phyloP scores from a whole-genome alignment of 2,113 vertebrate genomes.

The Girardinichthys multiradiatus region DNA sequence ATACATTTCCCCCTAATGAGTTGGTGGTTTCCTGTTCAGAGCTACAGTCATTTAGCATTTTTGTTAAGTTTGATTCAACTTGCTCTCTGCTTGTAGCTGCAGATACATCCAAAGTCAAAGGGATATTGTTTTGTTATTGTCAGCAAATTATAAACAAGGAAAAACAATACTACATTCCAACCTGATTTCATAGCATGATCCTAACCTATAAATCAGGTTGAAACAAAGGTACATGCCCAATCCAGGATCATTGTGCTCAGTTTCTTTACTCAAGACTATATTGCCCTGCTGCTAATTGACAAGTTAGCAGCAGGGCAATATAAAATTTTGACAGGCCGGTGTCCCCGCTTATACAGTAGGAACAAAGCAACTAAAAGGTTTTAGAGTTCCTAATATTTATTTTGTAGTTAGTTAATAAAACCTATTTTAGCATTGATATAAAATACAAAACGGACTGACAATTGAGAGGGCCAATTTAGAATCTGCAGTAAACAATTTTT shows the following conservation, averaged over 20 bases:
- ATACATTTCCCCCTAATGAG: conserved; percentile 64
- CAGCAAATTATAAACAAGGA: conserved; percentile 32
- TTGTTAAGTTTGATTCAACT: conserved; percentile 14
- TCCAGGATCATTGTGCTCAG: conserved; percentile 30
- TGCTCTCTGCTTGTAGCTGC: background rate
- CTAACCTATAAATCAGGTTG: conserved; percentile 55
- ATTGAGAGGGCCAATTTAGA: too few relatives aligned
- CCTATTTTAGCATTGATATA: background rate
- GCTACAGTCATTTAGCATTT: conserved; percentile 21
- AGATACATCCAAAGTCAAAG: conserved; percentile 27
- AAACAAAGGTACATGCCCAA: background rate
- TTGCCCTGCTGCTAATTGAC: too few relatives aligned
- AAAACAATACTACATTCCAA: conserved; percentile 56
- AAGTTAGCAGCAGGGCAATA: conserved; percentile 19
- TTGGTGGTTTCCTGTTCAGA: conserved; percentile 49
- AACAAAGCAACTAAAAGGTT: conserved; percentile 1
- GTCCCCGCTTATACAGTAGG: background rate
- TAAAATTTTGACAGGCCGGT: conserved; percentile 1
- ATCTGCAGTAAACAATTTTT: too few relatives aligned
- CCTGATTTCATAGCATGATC: conserved; percentile 53
- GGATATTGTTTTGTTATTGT: conserved; percentile 34
- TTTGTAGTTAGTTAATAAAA: background rate
- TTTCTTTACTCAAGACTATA: conserved; percentile 40
- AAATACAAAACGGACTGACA: too few relatives aligned
- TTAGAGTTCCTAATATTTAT: background rate